Evolutionary conservation across 1,140 invertebrate species (phyloP), one percentile per base, ranked within the genome.

Genomic region (Brachionus manjavacas): DNA sequence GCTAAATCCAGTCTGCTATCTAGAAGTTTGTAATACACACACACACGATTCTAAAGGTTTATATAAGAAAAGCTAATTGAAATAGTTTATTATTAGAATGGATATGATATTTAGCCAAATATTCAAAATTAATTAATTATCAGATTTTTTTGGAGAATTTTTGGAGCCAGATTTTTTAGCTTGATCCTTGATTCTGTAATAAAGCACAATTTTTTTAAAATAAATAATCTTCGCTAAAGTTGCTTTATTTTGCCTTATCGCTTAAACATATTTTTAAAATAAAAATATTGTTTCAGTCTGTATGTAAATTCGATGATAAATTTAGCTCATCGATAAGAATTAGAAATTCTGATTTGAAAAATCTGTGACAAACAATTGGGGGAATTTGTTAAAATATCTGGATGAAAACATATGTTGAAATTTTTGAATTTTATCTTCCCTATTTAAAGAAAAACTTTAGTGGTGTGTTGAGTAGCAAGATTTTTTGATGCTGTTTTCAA

Each of bases 151-250:
- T 23, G 16, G 4, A 20, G 52, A 60, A 60, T 60, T 60, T 35
- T 35, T 35, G 31, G 4, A 35, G 31, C 31, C 31, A 35, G 31
- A 35, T 35, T 35, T 35, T 35, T 35, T 6, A 20, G 52, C 16
- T 31, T 68, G 66, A 68, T 68, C 66, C 11, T 39, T 68, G 66
- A 68, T 68, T 68, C 66, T 68, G 66, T 68, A 68, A 68, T 35
- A 68, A 68, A n/a, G 66, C 31, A 68, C 66, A 68, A 46, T 14
- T 39, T 14, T n/a, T 31, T 31, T 31, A 35, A 68, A 68, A 68
- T 23, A 68, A 68, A 68, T 68, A 68, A 39, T 39, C 25, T 14
- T 23, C 4, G 25, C 12, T 11, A 68, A 35, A 68, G 14, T 31
- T 31, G 23, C 39, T 66, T n/a, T 7, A 14, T 52, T 52, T 14